Evolutionary conservation across 2,113 vertebrate species (phyloP), one percentile per base, ranked within the genome.

Genomic region (Cinclus cinclus): DNA sequence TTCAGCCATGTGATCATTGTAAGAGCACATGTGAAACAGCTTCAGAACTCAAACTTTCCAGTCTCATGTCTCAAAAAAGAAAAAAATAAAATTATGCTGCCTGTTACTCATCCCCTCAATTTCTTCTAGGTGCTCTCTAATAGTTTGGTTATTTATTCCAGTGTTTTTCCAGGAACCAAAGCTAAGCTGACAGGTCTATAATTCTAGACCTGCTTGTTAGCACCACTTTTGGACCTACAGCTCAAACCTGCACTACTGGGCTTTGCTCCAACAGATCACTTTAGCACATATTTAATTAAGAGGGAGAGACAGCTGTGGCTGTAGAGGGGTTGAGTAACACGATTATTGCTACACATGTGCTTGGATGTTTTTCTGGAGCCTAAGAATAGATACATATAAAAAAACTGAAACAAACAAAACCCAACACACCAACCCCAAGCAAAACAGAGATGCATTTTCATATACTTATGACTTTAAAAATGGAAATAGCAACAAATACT

Each of bases 241-340:
- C 70, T 89, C 75, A 80, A 91, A 82, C 83, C 62, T 49, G 83
- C 37, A 49, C 60, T 79, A 25, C 84, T 31, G 71, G 93, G 93
- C 94, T 93, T 67, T 47, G 78, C 53, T 96, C 93, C 91, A 95
- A 59, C 30, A 96, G 63, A 74, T 50, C 78, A 80, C 87, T 95
- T 88, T 30, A 80, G 71, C 82, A 90, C 27, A 17, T 8, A 79
- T 6, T 89, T 85, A 87, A 85, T 73, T 89, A 73, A 53, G 41
- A 67, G 62, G 11, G 58, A 89, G 68, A 83, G 44, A 65, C 53
- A 62, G 62, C 58, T 55, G 46, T 53, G 59, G 63, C 63, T 76
- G 30, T 21, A 62, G 50, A 83, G 37, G 20, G 21, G 35, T 62
- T 86, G 64, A 94, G 35, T 86, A 78, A 80, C 70, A 39, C 55